Evolutionary conservation across 2,888 invertebrate species (phyloP).

Genomic region (Plagiodera versicolora): DNA sequence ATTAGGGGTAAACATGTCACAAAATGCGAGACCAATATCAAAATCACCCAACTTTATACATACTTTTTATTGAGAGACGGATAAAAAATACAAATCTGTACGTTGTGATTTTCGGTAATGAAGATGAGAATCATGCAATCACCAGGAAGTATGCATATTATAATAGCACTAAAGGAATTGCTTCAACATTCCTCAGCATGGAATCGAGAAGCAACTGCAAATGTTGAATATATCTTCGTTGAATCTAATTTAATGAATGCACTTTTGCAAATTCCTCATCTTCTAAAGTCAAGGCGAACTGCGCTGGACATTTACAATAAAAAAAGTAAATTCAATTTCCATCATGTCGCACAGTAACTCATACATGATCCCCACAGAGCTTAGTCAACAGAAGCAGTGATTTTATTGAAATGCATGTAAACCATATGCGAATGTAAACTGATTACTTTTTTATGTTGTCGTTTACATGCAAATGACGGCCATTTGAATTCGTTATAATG

Average conservation of each 20-base stretch:
- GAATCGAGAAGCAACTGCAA: neutral
- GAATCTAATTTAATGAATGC: neutral
- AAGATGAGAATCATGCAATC: too few species aligned
- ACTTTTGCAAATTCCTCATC: neutral
- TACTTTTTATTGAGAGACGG: too few species aligned
- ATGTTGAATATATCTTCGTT: neutral
- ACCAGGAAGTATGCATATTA: too few species aligned
- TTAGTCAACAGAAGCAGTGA: slow-evolving; percentile 18
- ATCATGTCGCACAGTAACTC: slow-evolving; percentile 3
- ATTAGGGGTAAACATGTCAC: too few species aligned
- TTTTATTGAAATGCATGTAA: slow-evolving; percentile 30
- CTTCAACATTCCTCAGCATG: too few species aligned
- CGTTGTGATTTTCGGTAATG: too few species aligned
- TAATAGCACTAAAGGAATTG: too few species aligned
- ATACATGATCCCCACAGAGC: slow-evolving; percentile 7
- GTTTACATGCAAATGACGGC: slow-evolving; percentile 33
- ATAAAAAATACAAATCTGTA: too few species aligned
- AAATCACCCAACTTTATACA: too few species aligned
- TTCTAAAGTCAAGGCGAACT: neutral
- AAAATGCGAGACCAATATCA: too few species aligned
- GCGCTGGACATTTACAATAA: neutral
- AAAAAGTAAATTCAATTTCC: neutral
- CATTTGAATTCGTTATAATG: slow-evolving; percentile 35
- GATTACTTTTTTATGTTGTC: slow-evolving; percentile 28
- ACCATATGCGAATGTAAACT: slow-evolving; percentile 33